Evolutionary conservation across 2,113 vertebrate genomes (phyloP).

Genomic region (Pseudolaguvia tuberculata): DNA sequence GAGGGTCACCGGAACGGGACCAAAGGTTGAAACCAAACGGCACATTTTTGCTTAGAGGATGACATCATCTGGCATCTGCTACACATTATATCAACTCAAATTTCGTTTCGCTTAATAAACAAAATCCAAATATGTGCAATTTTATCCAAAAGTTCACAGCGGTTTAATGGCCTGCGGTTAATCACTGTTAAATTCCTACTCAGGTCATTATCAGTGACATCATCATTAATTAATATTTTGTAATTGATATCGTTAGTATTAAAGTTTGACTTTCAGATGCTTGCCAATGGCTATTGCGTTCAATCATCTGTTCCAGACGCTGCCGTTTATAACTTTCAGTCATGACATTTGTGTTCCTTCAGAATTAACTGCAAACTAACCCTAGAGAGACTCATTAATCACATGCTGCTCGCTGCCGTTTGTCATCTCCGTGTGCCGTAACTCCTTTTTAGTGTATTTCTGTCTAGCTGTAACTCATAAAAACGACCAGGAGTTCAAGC

Average conservation of each 20-base stretch:
- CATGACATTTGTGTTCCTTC: background rate
- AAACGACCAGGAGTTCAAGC: background rate
- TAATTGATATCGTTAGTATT: background rate
- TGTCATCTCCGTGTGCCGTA: background rate
- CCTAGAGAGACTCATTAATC: slow-evolving; percentile 14
- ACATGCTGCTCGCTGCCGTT: background rate
- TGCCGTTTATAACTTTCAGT: background rate
- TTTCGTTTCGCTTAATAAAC: slow-evolving; percentile 5
- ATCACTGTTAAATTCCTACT: background rate
- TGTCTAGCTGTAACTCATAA: background rate
- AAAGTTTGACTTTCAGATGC: background rate
- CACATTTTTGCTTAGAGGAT: slow-evolving; percentile 10
- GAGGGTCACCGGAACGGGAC: background rate
- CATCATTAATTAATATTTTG: background rate
- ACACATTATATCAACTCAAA: slow-evolving; percentile 24
- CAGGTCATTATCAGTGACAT: background rate
- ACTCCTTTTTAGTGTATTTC: background rate
- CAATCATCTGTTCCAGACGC: background rate
- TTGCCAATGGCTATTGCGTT: background rate
- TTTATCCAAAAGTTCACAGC: background rate
- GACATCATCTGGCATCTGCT: slow-evolving; percentile 37
- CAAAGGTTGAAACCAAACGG: slow-evolving; percentile 13
- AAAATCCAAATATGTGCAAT: slow-evolving; percentile 27
- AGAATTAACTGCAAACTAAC: slow-evolving; percentile 6
- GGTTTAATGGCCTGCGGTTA: background rate